Conservation (phyloP, 2,113 vertebrate species). For the Perccottus glenii region DNA sequence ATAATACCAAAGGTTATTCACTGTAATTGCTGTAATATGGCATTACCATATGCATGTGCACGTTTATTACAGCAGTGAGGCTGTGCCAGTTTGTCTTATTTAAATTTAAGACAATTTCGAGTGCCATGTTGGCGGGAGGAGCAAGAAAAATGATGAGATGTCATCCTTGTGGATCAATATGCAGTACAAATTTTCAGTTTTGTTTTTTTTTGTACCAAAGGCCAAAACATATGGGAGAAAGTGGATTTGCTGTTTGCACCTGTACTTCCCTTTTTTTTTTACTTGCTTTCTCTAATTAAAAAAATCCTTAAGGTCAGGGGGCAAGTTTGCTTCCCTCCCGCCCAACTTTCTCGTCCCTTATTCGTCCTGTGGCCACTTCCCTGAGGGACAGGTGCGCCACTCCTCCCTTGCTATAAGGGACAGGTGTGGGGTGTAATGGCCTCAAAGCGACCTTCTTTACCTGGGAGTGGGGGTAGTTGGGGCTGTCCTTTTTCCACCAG, state of each 20-base stretch:
- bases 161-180: not conserved
- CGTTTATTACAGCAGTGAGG: too few species aligned
- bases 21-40: too few species aligned
- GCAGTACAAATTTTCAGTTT: not conserved
- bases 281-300: not conserved
- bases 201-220: too few species aligned
- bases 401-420: constrained; percentile 49
- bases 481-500: constrained; percentile 22
- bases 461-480: constrained; percentile 8
- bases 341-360: constrained; percentile 12
- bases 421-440: constrained; percentile 66
- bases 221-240: too few species aligned
- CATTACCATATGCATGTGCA: too few species aligned
- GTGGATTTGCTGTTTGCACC: not conserved
- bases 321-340: constrained; percentile 39
- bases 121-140: too few species aligned
- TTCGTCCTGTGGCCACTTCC: constrained; percentile 25
- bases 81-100: too few species aligned
- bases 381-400: constrained; percentile 56
- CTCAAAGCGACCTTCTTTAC: constrained; percentile 59
- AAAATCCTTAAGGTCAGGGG: constrained; percentile 37
- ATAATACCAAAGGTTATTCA: not conserved
- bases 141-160: not conserved
- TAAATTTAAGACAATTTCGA: too few species aligned
- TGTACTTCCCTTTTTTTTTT: constrained; percentile 4